phyloP scores from a whole-genome alignment of 2,888 invertebrate species.

The Galerucella calmariensis region DNA sequence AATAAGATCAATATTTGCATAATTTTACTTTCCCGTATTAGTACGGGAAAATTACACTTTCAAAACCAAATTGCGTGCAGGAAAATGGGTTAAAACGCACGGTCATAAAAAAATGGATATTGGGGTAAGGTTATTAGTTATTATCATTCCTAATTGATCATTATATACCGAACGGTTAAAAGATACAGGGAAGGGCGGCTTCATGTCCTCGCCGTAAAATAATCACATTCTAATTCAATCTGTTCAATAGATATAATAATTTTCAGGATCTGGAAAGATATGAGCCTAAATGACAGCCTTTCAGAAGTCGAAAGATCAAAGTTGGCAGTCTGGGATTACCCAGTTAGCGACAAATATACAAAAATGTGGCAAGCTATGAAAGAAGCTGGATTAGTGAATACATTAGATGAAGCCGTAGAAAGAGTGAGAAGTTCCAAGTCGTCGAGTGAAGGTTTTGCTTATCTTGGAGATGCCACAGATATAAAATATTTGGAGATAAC shows the following conservation, averaged over 20 bases:
- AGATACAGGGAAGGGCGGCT: too few relatives aligned
- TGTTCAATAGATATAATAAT: constrained; percentile 17
- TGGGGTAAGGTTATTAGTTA: too few relatives aligned
- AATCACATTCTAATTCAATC: background rate
- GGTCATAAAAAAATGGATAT: too few relatives aligned
- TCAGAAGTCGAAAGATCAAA: constrained; percentile 91
- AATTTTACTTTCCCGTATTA: too few relatives aligned
- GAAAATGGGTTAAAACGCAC: too few relatives aligned
- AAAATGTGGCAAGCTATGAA: constrained; percentile 98
- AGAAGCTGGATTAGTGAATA: constrained; percentile 82
- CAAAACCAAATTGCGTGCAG: too few relatives aligned
- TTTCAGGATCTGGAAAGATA: constrained; percentile 95
- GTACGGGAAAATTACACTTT: too few relatives aligned
- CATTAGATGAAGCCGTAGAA: constrained; percentile 81
- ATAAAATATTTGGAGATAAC: constrained; percentile 80
- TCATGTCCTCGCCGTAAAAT: too few relatives aligned
- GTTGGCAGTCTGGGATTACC: constrained; percentile 98
- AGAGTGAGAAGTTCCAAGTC: constrained; percentile 76
- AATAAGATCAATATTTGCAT: too few relatives aligned
- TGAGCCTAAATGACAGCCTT: constrained; percentile 94
- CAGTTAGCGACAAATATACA: constrained; percentile 97
- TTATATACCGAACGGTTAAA: too few relatives aligned
- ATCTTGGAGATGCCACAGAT: constrained; percentile 85
- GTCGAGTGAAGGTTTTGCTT: constrained; percentile 72
- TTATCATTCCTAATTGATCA: too few relatives aligned